Percentiles rank a stretch among this genome's conserved stretches.
phyloP scores from a whole-genome alignment of 2,888 invertebrate species.

The Sminthurides aquaticus region DNA sequence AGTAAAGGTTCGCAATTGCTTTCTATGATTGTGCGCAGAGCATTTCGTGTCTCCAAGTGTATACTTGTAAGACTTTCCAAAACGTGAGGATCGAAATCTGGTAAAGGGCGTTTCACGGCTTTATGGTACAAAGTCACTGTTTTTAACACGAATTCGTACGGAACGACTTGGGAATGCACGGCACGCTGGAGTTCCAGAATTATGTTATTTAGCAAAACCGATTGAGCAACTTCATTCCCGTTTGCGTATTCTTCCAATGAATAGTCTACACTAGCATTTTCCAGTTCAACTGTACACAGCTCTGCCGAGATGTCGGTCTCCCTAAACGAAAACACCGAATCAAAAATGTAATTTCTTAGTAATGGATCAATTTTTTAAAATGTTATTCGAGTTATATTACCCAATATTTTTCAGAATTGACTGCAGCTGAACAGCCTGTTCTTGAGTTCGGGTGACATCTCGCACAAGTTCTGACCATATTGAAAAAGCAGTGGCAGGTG shows the following conservation, averaged over 20 bases:
- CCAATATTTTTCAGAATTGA: not conserved
- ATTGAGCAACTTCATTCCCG: not conserved
- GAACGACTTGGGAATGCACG: constrained; percentile 3
- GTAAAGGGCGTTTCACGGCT: constrained; percentile 12
- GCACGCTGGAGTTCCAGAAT: constrained; percentile 11
- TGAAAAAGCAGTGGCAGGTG: not conserved
- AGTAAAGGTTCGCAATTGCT: constrained; percentile 8
- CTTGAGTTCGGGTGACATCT: not conserved
- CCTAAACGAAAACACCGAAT: no score
- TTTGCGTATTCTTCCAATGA: not conserved
- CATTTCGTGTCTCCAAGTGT: constrained; percentile 19
- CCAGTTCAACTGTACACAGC: not conserved
- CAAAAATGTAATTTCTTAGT: no score
- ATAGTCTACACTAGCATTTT: not conserved
- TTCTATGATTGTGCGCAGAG: constrained; percentile 8
- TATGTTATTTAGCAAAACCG: constrained; percentile 5
- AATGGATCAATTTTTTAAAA: no score
- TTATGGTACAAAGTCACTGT: constrained; percentile 10
- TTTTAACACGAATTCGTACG: constrained; percentile 19
- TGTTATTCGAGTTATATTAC: not conserved
- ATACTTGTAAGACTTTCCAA: constrained; percentile 21
- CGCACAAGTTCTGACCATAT: not conserved
- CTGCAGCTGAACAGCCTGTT: not conserved
- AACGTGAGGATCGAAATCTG: constrained; percentile 11
- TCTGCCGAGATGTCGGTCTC: not conserved